These are phyloP conservation scores for Stictocephala bisonia DNA, from an alignment of 2,888 invertebrate species.

Conservation along the genomic window DNA sequence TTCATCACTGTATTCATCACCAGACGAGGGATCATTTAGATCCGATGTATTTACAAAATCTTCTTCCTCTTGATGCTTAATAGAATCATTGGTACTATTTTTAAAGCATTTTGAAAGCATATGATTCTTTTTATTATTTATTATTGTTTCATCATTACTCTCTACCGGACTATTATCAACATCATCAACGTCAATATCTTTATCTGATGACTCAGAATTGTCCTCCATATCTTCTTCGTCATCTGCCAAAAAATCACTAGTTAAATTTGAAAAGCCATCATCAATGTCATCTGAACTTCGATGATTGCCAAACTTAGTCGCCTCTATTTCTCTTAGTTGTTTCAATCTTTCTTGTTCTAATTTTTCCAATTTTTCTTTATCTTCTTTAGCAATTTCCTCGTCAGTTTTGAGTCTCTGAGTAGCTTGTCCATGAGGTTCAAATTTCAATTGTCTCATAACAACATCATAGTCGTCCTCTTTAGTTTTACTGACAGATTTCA, in stretches of 20 bases:
- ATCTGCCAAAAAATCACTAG: conserved; percentile 33
- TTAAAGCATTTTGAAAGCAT: no score
- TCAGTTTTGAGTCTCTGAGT: conserved; percentile 77
- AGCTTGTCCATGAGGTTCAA: conserved; percentile 78
- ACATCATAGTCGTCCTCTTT: conserved; percentile 81
- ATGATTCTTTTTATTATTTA: conserved; percentile 32
- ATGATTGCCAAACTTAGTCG: conserved; percentile 67
- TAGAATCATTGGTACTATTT: conserved; percentile 47
- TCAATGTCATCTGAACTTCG: conserved; percentile 88
- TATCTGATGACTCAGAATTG: conserved; percentile 63
- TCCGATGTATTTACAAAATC: no score
- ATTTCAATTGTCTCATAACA: conserved; percentile 81
- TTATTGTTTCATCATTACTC: conserved; percentile 55
- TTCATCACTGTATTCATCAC: conserved; percentile 38
- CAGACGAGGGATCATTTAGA: no score
- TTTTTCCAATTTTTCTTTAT: conserved; percentile 79
- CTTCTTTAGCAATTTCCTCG: conserved; percentile 83
- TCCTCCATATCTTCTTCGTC: conserved; percentile 67
- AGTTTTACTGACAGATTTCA: conserved; percentile 62
- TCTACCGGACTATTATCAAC: conserved; percentile 59
- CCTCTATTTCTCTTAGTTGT: conserved; percentile 74
- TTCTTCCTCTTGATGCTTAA: background rate
- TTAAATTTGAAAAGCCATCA: conserved; percentile 68
- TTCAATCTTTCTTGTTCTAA: conserved; percentile 77
- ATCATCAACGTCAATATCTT: conserved; percentile 61